Evolutionary conservation across 2,888 invertebrate species (phyloP).

Genomic region (Cephus spinipes): DNA sequence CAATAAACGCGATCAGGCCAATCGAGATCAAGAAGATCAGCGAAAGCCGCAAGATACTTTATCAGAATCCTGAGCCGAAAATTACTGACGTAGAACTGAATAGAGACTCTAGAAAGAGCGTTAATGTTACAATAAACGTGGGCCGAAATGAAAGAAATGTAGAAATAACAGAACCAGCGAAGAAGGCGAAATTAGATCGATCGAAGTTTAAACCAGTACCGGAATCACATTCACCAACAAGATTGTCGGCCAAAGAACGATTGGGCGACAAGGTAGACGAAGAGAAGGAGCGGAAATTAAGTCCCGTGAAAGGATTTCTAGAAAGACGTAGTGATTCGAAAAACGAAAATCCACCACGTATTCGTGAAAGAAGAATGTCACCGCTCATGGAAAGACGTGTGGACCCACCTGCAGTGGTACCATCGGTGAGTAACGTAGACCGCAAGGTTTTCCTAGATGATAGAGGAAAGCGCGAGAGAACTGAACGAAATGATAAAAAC

Average conservation of each 20-base stretch:
- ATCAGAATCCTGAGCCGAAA: constrained; percentile 67
- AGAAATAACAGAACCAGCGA: constrained; percentile 57
- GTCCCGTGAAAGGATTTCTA: constrained; percentile 70
- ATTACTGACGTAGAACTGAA: constrained; percentile 28
- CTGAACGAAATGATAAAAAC: constrained; percentile 48
- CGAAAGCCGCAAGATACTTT: constrained; percentile 76
- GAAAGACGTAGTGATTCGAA: constrained; percentile 70
- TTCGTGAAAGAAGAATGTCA: constrained; percentile 59
- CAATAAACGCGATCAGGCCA: constrained; percentile 83
- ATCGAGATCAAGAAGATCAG: constrained; percentile 82
- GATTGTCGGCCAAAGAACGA: constrained; percentile 82
- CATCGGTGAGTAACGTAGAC: constrained; percentile 48
- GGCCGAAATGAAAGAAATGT: constrained; percentile 62
- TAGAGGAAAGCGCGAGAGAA: constrained; percentile 55
- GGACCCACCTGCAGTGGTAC: constrained; percentile 32
- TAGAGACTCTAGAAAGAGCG: constrained; percentile 54
- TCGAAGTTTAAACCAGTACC: constrained; percentile 56
- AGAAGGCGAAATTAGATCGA: constrained; percentile 58
- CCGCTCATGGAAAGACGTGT: constrained; percentile 49
- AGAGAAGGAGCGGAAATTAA: constrained; percentile 55
- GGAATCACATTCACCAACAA: constrained; percentile 69
- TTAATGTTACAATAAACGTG: constrained; percentile 61
- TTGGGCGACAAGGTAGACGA: constrained; percentile 83
- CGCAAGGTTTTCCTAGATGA: constrained; percentile 61
- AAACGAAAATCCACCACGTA: constrained; percentile 62